phyloP scores from a whole-genome alignment of 2,797 vertebrate species.

The Leucoraja ocellata region DNA sequence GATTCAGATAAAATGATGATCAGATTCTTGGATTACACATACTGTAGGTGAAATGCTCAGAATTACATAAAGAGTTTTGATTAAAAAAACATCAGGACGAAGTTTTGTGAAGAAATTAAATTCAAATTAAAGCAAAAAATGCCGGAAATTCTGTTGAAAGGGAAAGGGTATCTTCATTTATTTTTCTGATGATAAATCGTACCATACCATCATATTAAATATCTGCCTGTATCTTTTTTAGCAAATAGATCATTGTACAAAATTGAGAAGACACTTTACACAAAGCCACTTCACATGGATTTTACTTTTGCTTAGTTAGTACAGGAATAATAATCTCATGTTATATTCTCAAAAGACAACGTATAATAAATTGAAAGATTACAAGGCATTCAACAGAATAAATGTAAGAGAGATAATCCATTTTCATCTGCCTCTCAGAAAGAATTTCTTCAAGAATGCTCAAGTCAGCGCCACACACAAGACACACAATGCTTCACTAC shows the following conservation, averaged over 20 bases:
- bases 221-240: background rate
- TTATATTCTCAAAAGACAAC: background rate
- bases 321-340: background rate
- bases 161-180: background rate
- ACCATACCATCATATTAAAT: background rate
- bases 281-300: background rate
- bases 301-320: background rate
- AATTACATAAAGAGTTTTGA: background rate
- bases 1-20: background rate
- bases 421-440: background rate
- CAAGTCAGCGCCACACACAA: background rate
- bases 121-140: conserved; percentile 18
- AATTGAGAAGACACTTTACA: background rate
- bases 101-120: background rate
- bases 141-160: background rate
- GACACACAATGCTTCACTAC: background rate
- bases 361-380: too few relatives aligned
- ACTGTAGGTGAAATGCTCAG: background rate
- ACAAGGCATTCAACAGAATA: background rate
- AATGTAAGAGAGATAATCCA: background rate
- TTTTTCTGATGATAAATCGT: background rate
- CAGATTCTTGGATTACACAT: background rate
- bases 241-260: too few relatives aligned
- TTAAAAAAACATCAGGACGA: background rate
- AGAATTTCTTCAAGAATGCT: background rate